A percentile compares a stretch with the other conserved stretches of the same genome.
phyloP scores from a whole-genome alignment of 1,140 invertebrate genomes.

The Pseudachorutes palmiensis region DNA sequence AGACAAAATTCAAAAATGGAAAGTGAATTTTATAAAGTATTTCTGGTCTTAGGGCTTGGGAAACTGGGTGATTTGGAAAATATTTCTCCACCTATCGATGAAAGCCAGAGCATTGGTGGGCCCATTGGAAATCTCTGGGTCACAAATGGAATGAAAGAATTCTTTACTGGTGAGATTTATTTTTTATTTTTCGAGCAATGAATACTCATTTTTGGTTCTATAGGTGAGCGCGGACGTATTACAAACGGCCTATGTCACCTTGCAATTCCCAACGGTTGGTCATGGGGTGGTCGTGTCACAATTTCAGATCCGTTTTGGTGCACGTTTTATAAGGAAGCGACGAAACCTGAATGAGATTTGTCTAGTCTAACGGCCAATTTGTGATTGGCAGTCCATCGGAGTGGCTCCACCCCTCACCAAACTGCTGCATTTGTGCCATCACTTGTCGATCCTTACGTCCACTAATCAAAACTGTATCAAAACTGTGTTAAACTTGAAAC shows the following conservation, averaged over 20 bases:
- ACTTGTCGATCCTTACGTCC: too few species aligned
- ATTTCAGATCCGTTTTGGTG: constrained; percentile 64
- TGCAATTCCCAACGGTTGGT: constrained; percentile 71
- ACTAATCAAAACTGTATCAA: too few species aligned
- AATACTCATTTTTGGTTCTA: constrained; percentile 12
- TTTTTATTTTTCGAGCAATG: neutral
- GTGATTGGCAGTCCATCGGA: too few species aligned
- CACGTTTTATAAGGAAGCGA: constrained; percentile 41
- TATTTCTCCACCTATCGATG: constrained; percentile 8
- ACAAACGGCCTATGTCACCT: constrained; percentile 60
- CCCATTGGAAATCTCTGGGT: constrained; percentile 30
- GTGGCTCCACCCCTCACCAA: too few species aligned
- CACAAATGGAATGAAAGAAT: constrained; percentile 24
- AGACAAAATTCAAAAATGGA: neutral
- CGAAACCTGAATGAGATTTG: neutral
- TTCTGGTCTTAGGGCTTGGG: constrained; percentile 22
- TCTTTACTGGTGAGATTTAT: constrained; percentile 30
- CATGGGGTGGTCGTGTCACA: constrained; percentile 65
- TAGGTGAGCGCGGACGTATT: constrained; percentile 56
- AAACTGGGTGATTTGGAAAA: constrained; percentile 24
- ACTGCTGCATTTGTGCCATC: too few species aligned
- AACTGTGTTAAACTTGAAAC: too few species aligned
- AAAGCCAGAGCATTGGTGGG: constrained; percentile 6
- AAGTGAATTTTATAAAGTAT: constrained; percentile 4
- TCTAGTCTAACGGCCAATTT: too few species aligned